Base-by-base conservation (phyloP, 2,113 vertebrate species). In the Nibea albiflora region DNA sequence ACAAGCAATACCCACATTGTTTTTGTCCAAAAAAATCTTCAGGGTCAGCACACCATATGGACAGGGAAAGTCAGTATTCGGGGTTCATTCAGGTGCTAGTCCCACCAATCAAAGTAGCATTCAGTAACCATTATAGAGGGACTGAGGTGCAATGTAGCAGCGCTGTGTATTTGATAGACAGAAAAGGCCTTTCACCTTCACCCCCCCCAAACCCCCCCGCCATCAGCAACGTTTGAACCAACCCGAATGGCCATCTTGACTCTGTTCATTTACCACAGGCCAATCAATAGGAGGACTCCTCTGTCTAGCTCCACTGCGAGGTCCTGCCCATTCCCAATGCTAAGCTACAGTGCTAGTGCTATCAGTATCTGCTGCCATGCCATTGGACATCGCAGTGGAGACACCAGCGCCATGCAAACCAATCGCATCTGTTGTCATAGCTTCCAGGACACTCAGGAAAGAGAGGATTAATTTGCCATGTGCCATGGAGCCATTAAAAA, bases 361-460 rank as follows among this genome's bases (percentile, higher is more conserved):
- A 88, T 88, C 58, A 73, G 72, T n/a, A 49, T 73, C 88, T 90
- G 87, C 85, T 77, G 89, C 86, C 93, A 93, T 94, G 94, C 92
- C 80, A 72, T 42, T 81, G 90, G 92, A 93, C 84, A 88, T 92
- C 92, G 85, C 92, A 92, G 93, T 95, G 90, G 91, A 93, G 91
- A 88, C 86, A 88, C 73, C 91, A 93, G 92, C 89, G 92, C 90
- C 95, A 95, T 95, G 95, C 95, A 93, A 90, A 93, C 86, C 80
- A 81, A 91, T 88, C 83, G 88, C 79, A 83, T 89, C 24, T 20
- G 73, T 84, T 75, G 54, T 84, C 68, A 80, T 78, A 79, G 88
- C 86, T 86, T 84, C 83, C 88, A 82, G 87, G 89, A 85, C 92
- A 92, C 88, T 60, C 19, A 42, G 35, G 68, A 84, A 69, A 77